Base-by-base conservation (phyloP, 2,888 invertebrate genomes). In the Anthophora plumipes region DNA sequence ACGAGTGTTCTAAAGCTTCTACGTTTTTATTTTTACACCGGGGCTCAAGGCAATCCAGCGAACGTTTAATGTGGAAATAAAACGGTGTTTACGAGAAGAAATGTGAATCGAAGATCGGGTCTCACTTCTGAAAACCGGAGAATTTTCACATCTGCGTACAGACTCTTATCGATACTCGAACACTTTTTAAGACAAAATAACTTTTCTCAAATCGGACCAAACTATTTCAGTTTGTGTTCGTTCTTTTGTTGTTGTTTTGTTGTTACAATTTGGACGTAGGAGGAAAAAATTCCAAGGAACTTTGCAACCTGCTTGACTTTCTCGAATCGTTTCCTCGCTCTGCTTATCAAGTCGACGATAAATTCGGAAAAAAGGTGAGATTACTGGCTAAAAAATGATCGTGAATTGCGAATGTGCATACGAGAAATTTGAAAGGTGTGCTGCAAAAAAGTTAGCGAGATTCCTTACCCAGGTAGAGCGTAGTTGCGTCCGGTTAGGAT, bases 401-500 rank as follows among this genome's bases (percentile, higher is more conserved):
- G 43, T 17, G 22, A 12, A 22, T 12, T 37, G 31, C 20, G 25
- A 9, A 69, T 52, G 67, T 37, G 22, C 41, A 31, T n/a, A 25
- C 31, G 31, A 31, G 43, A 43, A 31, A 31, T 74, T 14, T 37
- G 37, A 20, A 37, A 17, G 54, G 76, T 54, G 59, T 50, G 22
- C 39, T 31, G 31, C 31, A 31, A 31, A 31, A 41, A 75, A 25
- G 48, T n/a, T 4, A 14, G 12, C 14, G 12, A 48, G 52, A 52
- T 78, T 85, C 31, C 80, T 87, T 85, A 87, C 84, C 85, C 52
- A 43, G 50, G 20, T 80, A 77, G 61, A 78, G 73, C 66, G 68
- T 73, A 75, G 57, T 80, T 70, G 74, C 86, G 88, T 88, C 92
- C 91, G 91, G 71, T 86, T 89, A 83, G 89, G 88, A 89, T 91